Conservation (phyloP, 2,888 invertebrate species). For the Parnassius glacialis region DNA sequence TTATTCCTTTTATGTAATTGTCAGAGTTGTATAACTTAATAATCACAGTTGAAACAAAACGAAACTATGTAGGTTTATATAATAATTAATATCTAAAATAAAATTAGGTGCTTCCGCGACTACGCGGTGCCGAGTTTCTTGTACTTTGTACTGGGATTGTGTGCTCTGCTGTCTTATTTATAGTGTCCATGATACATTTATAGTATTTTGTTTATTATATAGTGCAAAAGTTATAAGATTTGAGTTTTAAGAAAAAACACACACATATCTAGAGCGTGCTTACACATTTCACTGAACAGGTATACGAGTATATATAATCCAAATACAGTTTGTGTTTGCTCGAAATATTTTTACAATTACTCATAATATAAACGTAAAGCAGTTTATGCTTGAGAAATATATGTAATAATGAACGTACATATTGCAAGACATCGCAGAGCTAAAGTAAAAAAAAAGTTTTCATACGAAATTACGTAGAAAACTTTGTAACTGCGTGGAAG, state of each 20-base stretch:
- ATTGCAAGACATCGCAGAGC: conserved; percentile 59
- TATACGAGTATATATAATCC: background rate
- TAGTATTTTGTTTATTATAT: conserved; percentile 5
- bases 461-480: conserved; percentile 36
- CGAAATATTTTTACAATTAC: no score
- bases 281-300: background rate
- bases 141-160: conserved; percentile 67
- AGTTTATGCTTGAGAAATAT: conserved; percentile 8
- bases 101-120: conserved; percentile 51
- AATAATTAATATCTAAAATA: conserved; percentile 65
- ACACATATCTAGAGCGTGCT: conserved; percentile 4
- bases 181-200: conserved; percentile 31
- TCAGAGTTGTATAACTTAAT: conserved; percentile 82
- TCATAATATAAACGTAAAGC: no score
- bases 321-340: background rate
- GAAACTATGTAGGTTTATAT: conserved; percentile 58
- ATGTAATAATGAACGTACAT: conserved; percentile 29
- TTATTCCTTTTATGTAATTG: conserved; percentile 80
- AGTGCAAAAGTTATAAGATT: background rate
- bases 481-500: conserved; percentile 37
- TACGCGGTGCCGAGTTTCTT: conserved; percentile 31
- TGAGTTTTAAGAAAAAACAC: conserved; percentile 4
- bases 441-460: conserved; percentile 38
- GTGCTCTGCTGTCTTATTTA: conserved; percentile 67
- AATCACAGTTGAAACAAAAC: conserved; percentile 83